Percentiles rank a stretch among this genome's conserved stretches.
Evolutionary conservation across 2,797 vertebrate genomes (phyloP).

Genomic region (Myotis myotis): DNA sequence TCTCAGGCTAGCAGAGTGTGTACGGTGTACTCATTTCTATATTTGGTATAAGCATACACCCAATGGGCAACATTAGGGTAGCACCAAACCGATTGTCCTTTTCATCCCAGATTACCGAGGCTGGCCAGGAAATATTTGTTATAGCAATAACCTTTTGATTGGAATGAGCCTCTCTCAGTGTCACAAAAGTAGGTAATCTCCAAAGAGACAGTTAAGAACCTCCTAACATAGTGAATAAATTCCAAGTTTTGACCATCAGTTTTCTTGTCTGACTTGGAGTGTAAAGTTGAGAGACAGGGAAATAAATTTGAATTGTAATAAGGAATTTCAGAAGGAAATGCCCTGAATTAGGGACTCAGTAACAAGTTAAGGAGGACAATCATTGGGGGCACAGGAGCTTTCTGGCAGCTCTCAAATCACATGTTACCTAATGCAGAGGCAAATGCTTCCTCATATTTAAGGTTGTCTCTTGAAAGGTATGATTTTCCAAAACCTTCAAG

Average conservation of each 20-base stretch:
- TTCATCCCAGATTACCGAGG: neutral
- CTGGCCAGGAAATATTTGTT: neutral
- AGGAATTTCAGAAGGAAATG: neutral
- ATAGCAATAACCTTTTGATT: slow-evolving; percentile 30
- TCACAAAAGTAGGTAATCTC: neutral
- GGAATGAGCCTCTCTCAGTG: neutral
- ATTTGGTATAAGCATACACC: neutral
- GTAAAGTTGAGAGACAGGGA: neutral
- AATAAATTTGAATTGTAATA: neutral
- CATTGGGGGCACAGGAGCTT: neutral
- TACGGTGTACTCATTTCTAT: neutral
- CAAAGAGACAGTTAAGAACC: neutral
- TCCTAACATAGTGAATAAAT: neutral
- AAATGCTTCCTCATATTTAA: neutral
- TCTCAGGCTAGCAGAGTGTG: neutral
- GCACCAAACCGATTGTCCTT: neutral
- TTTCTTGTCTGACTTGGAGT: neutral
- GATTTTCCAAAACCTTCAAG: slow-evolving; percentile 3
- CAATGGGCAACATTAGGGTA: neutral
- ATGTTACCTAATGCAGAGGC: neutral
- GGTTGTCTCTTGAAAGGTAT: neutral
- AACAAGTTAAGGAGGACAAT: neutral
- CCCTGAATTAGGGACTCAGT: neutral
- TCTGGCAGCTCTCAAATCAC: neutral
- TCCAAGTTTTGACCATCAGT: neutral